Evolutionary conservation across 1,140 invertebrate genomes (phyloP).

Genomic region (Trichogramma pretiosum): DNA sequence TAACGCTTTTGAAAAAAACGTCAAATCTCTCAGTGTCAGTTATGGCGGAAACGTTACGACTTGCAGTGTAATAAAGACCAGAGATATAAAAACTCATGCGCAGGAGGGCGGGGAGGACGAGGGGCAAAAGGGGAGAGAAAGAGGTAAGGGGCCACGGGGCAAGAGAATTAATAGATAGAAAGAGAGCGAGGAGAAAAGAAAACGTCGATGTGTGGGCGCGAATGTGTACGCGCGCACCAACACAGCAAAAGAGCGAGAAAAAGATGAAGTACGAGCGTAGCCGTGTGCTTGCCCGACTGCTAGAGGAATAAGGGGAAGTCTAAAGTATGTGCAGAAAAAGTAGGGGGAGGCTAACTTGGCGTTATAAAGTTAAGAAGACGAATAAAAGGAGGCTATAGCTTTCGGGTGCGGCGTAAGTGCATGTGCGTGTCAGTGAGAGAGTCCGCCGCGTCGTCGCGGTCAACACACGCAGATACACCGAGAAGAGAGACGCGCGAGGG

Average conservation of each 20-base stretch:
- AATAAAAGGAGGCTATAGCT: constrained; percentile 28
- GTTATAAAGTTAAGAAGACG: no score
- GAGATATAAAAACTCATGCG: not conserved
- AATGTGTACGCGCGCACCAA: not conserved
- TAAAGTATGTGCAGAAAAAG: no score
- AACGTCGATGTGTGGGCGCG: constrained; percentile 1
- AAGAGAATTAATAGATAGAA: constrained; percentile 15
- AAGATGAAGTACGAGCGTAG: constrained; percentile 4
- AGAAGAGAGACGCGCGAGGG: no score
- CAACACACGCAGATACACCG: constrained; percentile 32
- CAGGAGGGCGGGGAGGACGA: constrained; percentile 6
- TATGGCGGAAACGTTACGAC: not conserved
- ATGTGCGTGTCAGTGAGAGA: no score
- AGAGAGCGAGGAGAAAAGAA: not conserved
- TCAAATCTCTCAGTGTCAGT: no score
- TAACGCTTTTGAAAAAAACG: no score
- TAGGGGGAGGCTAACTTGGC: no score
- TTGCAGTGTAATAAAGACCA: not conserved
- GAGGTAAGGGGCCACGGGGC: constrained; percentile 19
- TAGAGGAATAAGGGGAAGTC: no score
- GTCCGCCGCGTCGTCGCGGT: constrained; percentile 40
- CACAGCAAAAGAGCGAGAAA: not conserved
- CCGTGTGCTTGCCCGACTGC: no score
- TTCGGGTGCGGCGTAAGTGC: constrained; percentile 30
- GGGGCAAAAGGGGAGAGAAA: constrained; percentile 4